A percentile compares a stretch with the other conserved stretches of the same genome.
These are phyloP conservation scores for Rhagoletis pomonella DNA, from an alignment of 1,140 invertebrate species.

Conservation along the genomic window DNA sequence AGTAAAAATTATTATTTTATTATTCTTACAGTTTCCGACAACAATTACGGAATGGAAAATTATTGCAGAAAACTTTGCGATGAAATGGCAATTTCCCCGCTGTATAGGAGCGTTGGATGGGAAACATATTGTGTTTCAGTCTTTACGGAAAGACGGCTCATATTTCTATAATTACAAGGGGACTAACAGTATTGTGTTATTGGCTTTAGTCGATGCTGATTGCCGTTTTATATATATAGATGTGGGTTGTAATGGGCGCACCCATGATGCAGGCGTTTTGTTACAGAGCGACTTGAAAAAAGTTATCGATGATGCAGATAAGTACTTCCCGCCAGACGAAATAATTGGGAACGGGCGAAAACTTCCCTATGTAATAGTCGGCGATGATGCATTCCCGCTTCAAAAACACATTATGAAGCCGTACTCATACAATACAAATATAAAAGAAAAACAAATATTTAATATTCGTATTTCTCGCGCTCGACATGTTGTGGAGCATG, in stretches of 20 bases:
- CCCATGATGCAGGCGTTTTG: conserved; percentile 16
- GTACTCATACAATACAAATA: background rate
- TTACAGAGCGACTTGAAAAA: conserved; percentile 1
- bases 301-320: background rate
- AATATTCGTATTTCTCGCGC: too few species aligned
- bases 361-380: conserved; percentile 1
- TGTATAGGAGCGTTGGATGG: background rate
- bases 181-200: too few species aligned
- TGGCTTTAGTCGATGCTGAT: background rate
- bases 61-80: background rate
- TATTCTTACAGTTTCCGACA: conserved; percentile 7
- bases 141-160: background rate
- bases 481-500: too few species aligned
- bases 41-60: background rate
- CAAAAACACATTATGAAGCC: background rate
- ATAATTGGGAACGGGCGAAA: conserved; percentile 8
- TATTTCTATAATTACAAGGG: background rate
- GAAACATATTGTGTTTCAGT: background rate
- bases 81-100: background rate
- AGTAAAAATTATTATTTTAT: background rate
- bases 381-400: conserved; percentile 1
- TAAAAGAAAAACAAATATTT: too few species aligned
- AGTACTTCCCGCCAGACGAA: background rate
- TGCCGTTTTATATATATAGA: background rate
- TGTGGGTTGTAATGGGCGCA: background rate